Evolutionary conservation across 2,888 invertebrate species (phyloP).

Genomic region (Athetis lepigone): DNA sequence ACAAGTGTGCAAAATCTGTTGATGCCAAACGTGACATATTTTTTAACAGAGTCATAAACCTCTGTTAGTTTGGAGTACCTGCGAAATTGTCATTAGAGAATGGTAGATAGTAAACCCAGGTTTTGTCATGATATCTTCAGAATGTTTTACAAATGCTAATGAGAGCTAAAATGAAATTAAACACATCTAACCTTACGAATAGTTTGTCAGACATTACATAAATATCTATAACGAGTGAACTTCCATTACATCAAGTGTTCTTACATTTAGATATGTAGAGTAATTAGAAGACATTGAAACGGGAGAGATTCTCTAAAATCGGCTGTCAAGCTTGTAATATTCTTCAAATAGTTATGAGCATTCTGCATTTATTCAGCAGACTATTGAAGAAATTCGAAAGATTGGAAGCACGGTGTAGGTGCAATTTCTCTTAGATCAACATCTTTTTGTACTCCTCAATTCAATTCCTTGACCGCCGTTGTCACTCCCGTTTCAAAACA

Average conservation of each 20-base stretch:
- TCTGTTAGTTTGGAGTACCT: not conserved
- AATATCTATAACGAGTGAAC: slow-evolving; percentile 54
- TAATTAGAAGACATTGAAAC: slow-evolving; percentile 66
- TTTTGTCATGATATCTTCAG: slow-evolving; percentile 4
- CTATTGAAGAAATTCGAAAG: slow-evolving; percentile 7
- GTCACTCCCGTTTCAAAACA: slow-evolving; percentile 61
- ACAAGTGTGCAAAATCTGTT: slow-evolving; percentile 10
- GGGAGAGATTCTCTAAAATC: slow-evolving; percentile 54
- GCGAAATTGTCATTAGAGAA: not conserved
- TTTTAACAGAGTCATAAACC: not conserved
- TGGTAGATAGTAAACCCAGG: not conserved
- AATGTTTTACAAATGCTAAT: slow-evolving; percentile 6
- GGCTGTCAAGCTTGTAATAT: not conserved
- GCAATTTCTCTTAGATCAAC: not conserved
- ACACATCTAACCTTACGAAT: slow-evolving; percentile 38
- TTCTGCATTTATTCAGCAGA: slow-evolving; percentile 13
- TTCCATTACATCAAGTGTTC: slow-evolving; percentile 64
- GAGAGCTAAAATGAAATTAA: slow-evolving; percentile 22
- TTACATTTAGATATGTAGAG: slow-evolving; percentile 80
- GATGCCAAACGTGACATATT: not conserved
- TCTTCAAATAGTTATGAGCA: slow-evolving; percentile 38
- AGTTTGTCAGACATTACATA: slow-evolving; percentile 51
- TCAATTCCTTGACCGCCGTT: slow-evolving; percentile 18
- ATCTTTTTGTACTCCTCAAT: not conserved
- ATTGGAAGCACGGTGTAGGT: not conserved